A percentile compares a stretch with the other conserved stretches of the same genome.
Conservation (phyloP, 2,888 invertebrate species). For the Stenichneumon culpator region DNA sequence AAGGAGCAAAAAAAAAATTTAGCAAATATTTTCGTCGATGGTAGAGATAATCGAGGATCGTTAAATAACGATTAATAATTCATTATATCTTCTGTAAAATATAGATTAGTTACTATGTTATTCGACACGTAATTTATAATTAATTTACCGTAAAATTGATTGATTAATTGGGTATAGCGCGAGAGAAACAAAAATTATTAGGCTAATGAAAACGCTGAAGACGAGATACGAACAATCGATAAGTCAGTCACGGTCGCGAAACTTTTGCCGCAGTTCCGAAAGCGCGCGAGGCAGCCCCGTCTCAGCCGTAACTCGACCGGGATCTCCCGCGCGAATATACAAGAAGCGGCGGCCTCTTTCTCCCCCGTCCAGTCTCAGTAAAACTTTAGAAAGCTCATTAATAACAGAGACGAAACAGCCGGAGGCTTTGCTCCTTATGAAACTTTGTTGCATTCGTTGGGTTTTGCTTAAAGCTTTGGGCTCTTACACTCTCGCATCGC, state of each 20-base stretch:
- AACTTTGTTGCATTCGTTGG: conserved; percentile 59
- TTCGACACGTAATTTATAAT: not conserved
- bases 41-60: not conserved
- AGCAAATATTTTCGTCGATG: conserved; percentile 44
- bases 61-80: conserved; percentile 26
- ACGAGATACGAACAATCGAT: conserved; percentile 37
- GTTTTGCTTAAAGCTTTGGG: conserved; percentile 37
- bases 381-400: conserved; percentile 65
- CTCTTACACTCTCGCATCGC: conserved; percentile 17
- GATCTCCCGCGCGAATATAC: conserved; percentile 31
- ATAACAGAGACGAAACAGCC: conserved; percentile 53
- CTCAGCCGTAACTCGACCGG: not conserved
- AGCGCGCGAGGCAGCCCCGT: conserved; percentile 17
- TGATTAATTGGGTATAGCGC: not conserved
- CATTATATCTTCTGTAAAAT: conserved; percentile 21
- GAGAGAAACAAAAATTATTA: not conserved
- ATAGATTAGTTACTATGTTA: conserved; percentile 33
- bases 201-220: not conserved
- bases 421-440: conserved; percentile 58
- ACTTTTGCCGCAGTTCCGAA: conserved; percentile 41
- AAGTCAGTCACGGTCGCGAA: conserved; percentile 43
- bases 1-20: conserved; percentile 35
- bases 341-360: conserved; percentile 21
- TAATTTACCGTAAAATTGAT: not conserved
- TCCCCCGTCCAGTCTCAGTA: conserved; percentile 20